Evolutionary conservation across 2,113 vertebrate species (phyloP), one percentile per base, ranked within the genome.

Genomic region (Australoheros scitulus): DNA sequence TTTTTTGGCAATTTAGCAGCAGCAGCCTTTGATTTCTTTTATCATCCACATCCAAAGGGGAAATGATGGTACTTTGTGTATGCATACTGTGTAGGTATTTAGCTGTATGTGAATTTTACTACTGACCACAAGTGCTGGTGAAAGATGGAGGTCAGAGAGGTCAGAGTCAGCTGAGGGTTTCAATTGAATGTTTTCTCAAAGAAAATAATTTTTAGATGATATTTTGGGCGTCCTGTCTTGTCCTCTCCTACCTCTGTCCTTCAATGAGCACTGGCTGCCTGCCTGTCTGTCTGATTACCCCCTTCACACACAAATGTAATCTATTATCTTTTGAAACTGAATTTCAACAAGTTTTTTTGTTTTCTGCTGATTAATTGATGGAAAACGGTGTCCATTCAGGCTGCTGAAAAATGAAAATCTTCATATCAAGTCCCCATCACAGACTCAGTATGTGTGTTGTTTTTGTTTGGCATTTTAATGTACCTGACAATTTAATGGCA

Each of bases 81-180:
- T 86, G 78, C 82, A 59, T 77, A 85, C 41, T 81, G 70, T 90
- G 55, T 89, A 47, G 76, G 75, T 87, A 80, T 90, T 83, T 87
- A 41, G 32, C 70, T 89, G 60, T 89, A 86, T 18, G 77, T 92
- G 89, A 91, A 70, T 83, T 93, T 86, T 93, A 95, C 95, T 96
- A 96, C 95, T 96, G 95, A 96, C 91, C 92, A 90, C 83, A 88
- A 77, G 86, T 88, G 91, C 78, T 87, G 60, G n/a, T 80, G 79
- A 61, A 75, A 50, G 64, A 83, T 15, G 20, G 91, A 77, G 82
- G 83, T 26, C 20, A 41, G 38, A 59, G 61, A 74, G 68, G 60
- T 11, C 7, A 10, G 75, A 41, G 14, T 61, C 0, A 3, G 79
- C 2, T 11, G 58, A 87, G 9, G 20, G 36, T 55, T 17, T 26